Percentiles rank a stretch among this genome's conserved stretches.
These are phyloP conservation scores for Syngnathus scovelli DNA, from an alignment of 2,113 vertebrate species.

Conservation along the genomic window DNA sequence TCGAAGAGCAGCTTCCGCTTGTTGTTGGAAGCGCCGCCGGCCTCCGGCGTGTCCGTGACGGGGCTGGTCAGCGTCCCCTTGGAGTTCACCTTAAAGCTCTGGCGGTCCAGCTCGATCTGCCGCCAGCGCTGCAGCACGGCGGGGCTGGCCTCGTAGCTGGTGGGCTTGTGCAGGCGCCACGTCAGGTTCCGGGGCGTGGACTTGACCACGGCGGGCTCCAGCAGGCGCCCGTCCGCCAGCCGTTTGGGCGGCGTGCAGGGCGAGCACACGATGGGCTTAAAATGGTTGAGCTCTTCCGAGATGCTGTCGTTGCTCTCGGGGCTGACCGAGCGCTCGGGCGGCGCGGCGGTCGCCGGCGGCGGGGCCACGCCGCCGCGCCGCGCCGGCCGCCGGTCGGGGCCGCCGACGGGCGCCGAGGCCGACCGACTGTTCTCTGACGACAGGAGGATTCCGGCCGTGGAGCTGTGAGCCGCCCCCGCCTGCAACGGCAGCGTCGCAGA, in stretches of 20 bases:
- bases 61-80: slow-evolving; percentile 84
- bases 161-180: slow-evolving; percentile 81
- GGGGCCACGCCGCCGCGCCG: slow-evolving; percentile 53
- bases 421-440: slow-evolving; percentile 88
- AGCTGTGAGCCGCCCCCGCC: slow-evolving; percentile 63
- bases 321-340: slow-evolving; percentile 82
- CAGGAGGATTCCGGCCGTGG: slow-evolving; percentile 79
- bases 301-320: slow-evolving; percentile 98
- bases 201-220: slow-evolving; percentile 87
- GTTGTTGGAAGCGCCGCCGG: slow-evolving; percentile 23
- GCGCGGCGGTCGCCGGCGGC: slow-evolving; percentile 6
- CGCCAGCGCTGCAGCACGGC: slow-evolving; percentile 90
- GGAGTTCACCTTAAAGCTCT: slow-evolving; percentile 79
- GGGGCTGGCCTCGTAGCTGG: slow-evolving; percentile 87
- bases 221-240: slow-evolving; percentile 82
- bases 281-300: slow-evolving; percentile 95
- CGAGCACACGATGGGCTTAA: slow-evolving; percentile 96
- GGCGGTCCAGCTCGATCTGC: slow-evolving; percentile 89
- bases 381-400: slow-evolving; percentile 68
- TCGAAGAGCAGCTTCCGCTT: slow-evolving; percentile 67
- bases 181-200: slow-evolving; percentile 90
- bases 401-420: slow-evolving; percentile 78
- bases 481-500: slow-evolving; percentile 14
- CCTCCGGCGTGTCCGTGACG: slow-evolving; percentile 33
- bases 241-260: slow-evolving; percentile 93